Conservation (phyloP, 2,113 vertebrate genomes). For the Pungitius pungitius region DNA sequence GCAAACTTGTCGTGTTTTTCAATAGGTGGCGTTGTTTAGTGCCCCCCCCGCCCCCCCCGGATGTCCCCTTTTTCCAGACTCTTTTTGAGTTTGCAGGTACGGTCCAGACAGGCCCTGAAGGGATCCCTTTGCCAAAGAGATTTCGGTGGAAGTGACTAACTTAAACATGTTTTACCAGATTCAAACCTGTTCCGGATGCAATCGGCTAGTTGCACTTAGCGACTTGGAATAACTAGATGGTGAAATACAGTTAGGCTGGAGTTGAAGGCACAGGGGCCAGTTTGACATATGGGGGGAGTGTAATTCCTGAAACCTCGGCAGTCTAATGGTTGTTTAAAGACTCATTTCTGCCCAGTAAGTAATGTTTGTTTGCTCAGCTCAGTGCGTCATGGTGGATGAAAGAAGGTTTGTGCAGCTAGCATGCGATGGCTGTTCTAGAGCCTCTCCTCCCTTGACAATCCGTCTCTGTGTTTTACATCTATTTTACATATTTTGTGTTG, state of each 20-base stretch:
- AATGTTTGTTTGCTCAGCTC: constrained; percentile 20
- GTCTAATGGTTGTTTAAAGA: constrained; percentile 1
- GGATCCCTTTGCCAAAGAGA: too few relatives aligned
- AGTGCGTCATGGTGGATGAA: constrained; percentile 6
- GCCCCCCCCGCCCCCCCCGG: too few relatives aligned
- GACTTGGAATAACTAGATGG: constrained; percentile 3
- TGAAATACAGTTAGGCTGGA: constrained; percentile 2
- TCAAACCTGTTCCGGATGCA: background rate
- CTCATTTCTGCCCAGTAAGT: background rate
- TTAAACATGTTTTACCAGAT: background rate
- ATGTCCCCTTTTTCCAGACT: too few relatives aligned
- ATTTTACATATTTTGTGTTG: background rate
- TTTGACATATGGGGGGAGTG: background rate
- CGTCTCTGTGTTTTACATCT: background rate
- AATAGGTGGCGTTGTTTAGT: too few relatives aligned
- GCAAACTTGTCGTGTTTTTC: too few relatives aligned
- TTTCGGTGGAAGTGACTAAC: too few relatives aligned
- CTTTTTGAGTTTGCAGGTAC: too few relatives aligned
- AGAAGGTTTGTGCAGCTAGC: constrained; percentile 9
- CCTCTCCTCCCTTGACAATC: background rate
- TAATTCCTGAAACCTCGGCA: constrained; percentile 1
- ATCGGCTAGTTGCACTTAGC: constrained; percentile 10
- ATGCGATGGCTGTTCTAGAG: background rate
- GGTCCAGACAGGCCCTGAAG: too few relatives aligned
- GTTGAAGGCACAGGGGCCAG: constrained; percentile 11